Percentiles rank a stretch among this genome's conserved stretches.
phyloP scores from a whole-genome alignment of 1,140 invertebrate genomes.

The Ctenoplectra terminalis region DNA sequence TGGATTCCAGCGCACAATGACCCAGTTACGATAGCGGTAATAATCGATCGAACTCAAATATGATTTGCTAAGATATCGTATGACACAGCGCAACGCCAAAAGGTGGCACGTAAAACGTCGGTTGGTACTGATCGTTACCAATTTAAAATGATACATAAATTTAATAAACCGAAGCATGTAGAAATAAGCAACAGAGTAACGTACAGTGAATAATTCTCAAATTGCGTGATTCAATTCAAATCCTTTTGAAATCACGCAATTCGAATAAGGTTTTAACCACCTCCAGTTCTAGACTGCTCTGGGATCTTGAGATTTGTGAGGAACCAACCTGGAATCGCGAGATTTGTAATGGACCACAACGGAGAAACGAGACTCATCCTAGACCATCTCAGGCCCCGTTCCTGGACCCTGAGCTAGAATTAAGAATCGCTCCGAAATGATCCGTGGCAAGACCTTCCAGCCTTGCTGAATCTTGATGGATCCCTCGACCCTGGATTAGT shows the following conservation, averaged over 20 bases:
- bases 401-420: no score
- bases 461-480: no score
- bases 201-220: no score
- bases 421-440: no score
- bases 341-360: no score
- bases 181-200: no score
- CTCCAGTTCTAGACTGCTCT: background rate
- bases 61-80: constrained; percentile 32
- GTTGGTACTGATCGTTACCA: background rate
- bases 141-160: background rate
- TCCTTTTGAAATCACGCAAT: background rate
- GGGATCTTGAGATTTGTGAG: background rate
- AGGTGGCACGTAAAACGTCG: background rate
- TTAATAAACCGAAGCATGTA: no score
- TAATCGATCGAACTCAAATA: constrained; percentile 48
- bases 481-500: background rate
- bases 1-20: constrained; percentile 14
- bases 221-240: background rate
- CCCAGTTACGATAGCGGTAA: constrained; percentile 29
- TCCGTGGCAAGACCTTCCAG: background rate
- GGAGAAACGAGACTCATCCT: no score
- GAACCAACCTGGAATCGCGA: background rate
- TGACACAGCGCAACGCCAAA: no score
- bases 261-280: no score
- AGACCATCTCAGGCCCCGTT: no score